Percentiles rank a stretch among this genome's conserved stretches.
Conservation (phyloP, 2,888 invertebrate species). For the Boloria euphrosyne region DNA sequence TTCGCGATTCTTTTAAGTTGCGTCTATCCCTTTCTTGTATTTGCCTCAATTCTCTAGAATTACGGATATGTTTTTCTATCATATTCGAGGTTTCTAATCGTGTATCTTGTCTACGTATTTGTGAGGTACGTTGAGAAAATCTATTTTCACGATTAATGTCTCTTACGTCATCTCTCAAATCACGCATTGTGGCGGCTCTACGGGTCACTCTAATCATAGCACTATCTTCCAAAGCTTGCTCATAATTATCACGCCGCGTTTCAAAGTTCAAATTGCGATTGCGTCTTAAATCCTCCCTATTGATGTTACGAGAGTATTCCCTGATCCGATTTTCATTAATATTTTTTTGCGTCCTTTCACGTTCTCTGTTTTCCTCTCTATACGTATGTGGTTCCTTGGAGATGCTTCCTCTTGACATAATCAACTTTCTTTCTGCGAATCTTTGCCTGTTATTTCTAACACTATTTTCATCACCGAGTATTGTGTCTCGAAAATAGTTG, state of each 20-base stretch:
- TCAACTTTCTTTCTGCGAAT: background rate
- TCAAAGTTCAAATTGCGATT: too few species aligned
- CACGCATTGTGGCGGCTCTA: too few species aligned
- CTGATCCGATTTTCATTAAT: too few species aligned
- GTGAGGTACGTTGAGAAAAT: background rate
- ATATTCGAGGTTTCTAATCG: constrained; percentile 11
- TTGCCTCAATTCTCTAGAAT: constrained; percentile 5
- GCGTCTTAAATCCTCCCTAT: too few species aligned
- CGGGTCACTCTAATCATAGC: too few species aligned
- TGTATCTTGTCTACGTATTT: constrained; percentile 7
- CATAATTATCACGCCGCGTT: too few species aligned
- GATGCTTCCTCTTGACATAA: background rate
- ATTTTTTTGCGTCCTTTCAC: background rate
- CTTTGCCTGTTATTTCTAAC: background rate
- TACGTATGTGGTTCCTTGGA: background rate
- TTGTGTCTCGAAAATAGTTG: background rate
- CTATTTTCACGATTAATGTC: too few species aligned
- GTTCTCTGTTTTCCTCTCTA: constrained; percentile 1
- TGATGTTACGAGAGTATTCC: too few species aligned
- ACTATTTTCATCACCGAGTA: background rate
- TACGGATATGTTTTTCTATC: constrained; percentile 9
- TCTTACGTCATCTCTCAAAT: too few species aligned
- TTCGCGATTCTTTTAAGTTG: background rate
- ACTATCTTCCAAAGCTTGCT: too few species aligned
- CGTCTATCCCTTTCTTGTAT: background rate